phyloP scores from a whole-genome alignment of 2,113 vertebrate species.

The Melanotaenia duboulayi region DNA sequence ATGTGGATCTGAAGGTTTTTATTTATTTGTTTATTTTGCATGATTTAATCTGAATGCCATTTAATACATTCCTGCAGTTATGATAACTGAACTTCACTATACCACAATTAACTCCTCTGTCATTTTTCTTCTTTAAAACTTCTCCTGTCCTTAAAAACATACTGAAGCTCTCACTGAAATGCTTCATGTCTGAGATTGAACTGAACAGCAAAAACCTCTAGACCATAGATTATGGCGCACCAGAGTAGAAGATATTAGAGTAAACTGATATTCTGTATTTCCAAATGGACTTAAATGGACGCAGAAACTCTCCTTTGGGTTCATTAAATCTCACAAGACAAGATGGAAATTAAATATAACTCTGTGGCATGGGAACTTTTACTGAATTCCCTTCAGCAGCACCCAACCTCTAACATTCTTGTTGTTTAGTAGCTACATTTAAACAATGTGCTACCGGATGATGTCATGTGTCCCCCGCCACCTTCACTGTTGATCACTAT shows the following conservation, averaged over 20 bases:
- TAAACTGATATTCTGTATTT: neutral
- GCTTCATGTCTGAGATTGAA: neutral
- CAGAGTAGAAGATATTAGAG: neutral
- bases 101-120: too few relatives aligned
- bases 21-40: too few relatives aligned
- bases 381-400: neutral
- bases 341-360: neutral
- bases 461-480: conserved; percentile 13
- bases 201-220: neutral
- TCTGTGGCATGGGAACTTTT: rapidly evolving
- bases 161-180: neutral
- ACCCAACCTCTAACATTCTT: neutral
- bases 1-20: neutral
- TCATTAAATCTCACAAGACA: too few relatives aligned
- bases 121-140: too few relatives aligned
- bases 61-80: too few relatives aligned
- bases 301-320: neutral
- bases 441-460: conserved; percentile 17
- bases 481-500: conserved; percentile 29
- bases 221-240: too few relatives aligned
- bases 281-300: neutral
- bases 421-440: neutral
- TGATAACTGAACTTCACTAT: too few relatives aligned
- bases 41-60: too few relatives aligned
- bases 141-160: too few relatives aligned